A percentile compares a stretch with the other conserved stretches of the same genome.
These are phyloP conservation scores for Tetramorium parvispinum DNA, from an alignment of 1,140 invertebrate genomes.

Conservation along the genomic window DNA sequence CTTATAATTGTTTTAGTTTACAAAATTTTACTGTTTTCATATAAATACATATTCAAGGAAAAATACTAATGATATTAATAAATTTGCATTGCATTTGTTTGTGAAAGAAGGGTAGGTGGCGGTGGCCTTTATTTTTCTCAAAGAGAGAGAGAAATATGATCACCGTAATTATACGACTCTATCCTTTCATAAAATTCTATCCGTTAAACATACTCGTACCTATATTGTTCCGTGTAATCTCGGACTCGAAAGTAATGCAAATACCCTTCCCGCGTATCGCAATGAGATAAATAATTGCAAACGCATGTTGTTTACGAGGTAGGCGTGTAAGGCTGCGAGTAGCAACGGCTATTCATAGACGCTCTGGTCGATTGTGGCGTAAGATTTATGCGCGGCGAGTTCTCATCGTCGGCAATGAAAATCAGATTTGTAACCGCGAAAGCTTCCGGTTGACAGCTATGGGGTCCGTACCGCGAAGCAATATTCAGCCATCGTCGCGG, in stretches of 20 bases:
- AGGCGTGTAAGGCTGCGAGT: background rate
- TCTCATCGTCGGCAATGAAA: constrained; percentile 52
- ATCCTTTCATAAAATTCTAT: background rate
- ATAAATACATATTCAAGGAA: no score
- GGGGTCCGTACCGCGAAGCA: background rate
- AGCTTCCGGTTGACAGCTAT: constrained; percentile 26
- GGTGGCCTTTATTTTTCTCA: no score
- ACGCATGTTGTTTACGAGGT: constrained; percentile 31
- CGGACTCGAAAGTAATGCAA: background rate
- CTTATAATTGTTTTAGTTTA: no score
- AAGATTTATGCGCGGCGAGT: constrained; percentile 46
- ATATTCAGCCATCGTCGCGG: constrained; percentile 45
- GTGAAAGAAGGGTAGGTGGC: no score
- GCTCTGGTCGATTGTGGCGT: constrained; percentile 4
- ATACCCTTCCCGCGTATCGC: background rate
- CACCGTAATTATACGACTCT: background rate
- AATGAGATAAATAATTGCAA: constrained; percentile 42
- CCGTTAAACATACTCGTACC: background rate
- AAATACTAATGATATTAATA: no score
- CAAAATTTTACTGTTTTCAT: no score
- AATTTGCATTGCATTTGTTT: no score
- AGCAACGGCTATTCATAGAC: constrained; percentile 24
- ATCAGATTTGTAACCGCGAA: constrained; percentile 45
- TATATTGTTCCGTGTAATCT: background rate
- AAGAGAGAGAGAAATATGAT: no score